These are phyloP conservation scores for Babylonia areolata DNA, from an alignment of 1,140 invertebrate genomes.

Conservation along the genomic window DNA sequence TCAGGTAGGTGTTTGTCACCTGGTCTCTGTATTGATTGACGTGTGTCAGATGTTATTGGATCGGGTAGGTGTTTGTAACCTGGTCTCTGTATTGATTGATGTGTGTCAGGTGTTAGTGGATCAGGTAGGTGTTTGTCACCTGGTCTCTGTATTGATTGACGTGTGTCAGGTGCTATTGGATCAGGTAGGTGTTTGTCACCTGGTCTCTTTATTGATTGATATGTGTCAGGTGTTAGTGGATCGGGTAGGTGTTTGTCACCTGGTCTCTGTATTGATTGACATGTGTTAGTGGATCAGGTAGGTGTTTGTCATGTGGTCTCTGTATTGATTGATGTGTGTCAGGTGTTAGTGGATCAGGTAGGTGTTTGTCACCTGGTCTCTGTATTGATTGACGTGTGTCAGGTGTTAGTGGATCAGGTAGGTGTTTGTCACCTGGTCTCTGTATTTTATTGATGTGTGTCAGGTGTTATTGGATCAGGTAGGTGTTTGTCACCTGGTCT, in stretches of 20 bases:
- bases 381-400: conserved; percentile 68
- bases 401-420: conserved; percentile 72
- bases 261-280: no score
- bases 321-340: conserved; percentile 68
- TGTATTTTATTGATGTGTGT: no score
- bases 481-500: no score
- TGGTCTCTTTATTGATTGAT: no score
- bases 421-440: no score
- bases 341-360: conserved; percentile 72
- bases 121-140: conserved; percentile 69
- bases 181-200: conserved; percentile 69
- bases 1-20: conserved; percentile 69
- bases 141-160: no score
- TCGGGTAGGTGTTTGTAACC: conserved; percentile 68
- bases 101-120: conserved; percentile 71
- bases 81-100: no score
- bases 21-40: no score
- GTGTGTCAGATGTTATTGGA: conserved; percentile 71
- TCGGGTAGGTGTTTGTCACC: conserved; percentile 68
- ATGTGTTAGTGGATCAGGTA: conserved; percentile 72
- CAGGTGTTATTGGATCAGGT: conserved; percentile 73
- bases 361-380: no score
- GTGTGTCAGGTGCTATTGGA: conserved; percentile 71
- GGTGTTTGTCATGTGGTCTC: no score
- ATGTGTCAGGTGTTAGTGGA: conserved; percentile 71